A percentile compares a stretch with the other conserved stretches of the same genome.
phyloP scores from a whole-genome alignment of 2,113 vertebrate species.

The Garra rufa region DNA sequence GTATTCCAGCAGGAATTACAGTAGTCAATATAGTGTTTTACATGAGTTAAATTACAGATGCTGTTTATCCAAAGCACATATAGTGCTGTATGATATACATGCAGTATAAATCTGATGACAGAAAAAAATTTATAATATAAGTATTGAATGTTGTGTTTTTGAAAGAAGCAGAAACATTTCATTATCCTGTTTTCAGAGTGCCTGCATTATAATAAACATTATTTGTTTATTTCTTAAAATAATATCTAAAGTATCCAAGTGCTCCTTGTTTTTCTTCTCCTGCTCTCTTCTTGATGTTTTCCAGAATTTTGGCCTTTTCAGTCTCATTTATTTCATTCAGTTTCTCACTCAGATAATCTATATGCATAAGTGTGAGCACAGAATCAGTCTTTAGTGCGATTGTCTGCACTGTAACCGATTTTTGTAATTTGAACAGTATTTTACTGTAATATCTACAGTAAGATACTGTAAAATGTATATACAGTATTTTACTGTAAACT shows the following conservation, averaged over 20 bases:
- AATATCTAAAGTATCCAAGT: background rate
- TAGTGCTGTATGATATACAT: background rate
- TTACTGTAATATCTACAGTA: no score
- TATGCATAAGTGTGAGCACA: accelerated
- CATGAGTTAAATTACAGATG: background rate
- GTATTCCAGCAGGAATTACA: background rate
- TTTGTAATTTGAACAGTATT: no score
- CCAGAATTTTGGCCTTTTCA: background rate
- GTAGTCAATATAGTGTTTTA: no score
- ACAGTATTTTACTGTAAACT: no score
- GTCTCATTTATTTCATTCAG: background rate
- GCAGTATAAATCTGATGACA: no score
- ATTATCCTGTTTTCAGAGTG: background rate
- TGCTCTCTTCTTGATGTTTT: conserved; percentile 31
- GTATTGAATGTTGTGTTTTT: background rate
- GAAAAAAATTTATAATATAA: background rate
- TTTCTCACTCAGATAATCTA: background rate
- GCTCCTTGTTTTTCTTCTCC: conserved; percentile 8
- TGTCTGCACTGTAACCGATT: background rate
- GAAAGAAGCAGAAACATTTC: background rate
- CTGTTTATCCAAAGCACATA: background rate
- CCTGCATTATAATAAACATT: background rate
- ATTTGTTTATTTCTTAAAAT: background rate
- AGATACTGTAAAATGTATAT: no score
- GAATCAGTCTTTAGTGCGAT: background rate